Evolutionary conservation across 2,113 vertebrate genomes (phyloP).

Genomic region (Propithecus coquereli): DNA sequence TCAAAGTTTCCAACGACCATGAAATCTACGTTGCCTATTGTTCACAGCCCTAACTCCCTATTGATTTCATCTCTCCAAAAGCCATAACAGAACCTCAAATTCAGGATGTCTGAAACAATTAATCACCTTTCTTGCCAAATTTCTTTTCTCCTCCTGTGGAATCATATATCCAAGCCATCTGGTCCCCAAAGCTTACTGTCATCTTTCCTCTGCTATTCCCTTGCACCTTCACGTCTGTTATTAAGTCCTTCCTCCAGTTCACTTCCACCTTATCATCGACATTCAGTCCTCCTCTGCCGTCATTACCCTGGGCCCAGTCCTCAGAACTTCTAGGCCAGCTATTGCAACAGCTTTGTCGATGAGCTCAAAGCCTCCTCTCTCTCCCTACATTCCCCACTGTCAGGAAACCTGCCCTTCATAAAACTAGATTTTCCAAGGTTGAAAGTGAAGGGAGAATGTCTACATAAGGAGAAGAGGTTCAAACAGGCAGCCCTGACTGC

Average conservation of each 20-base stretch:
- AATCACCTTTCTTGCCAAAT: not conserved
- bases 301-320: not conserved
- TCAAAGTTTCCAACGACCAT: not conserved
- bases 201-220: not conserved
- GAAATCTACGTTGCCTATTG: not conserved
- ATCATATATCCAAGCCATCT: not conserved
- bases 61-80: not conserved
- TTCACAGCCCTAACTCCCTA: not conserved
- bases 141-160: not conserved
- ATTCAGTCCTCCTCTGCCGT: not conserved
- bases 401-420: not conserved
- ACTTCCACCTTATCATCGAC: not conserved
- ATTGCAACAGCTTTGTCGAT: not conserved
- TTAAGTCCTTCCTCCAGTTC: not conserved
- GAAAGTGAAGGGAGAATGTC: not conserved
- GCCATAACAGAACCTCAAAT: not conserved
- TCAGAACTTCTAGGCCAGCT: not conserved
- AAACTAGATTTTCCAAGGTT: not conserved
- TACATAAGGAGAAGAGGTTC: not conserved
- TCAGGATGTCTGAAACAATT: not conserved
- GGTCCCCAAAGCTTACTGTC: not conserved
- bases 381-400: not conserved
- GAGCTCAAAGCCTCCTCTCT: not conserved
- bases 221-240: not conserved
- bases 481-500: not conserved